Evolutionary conservation across 2,113 vertebrate species (phyloP), one percentile per base, ranked within the genome.

Genomic region (Opisthocomus hoazin): DNA sequence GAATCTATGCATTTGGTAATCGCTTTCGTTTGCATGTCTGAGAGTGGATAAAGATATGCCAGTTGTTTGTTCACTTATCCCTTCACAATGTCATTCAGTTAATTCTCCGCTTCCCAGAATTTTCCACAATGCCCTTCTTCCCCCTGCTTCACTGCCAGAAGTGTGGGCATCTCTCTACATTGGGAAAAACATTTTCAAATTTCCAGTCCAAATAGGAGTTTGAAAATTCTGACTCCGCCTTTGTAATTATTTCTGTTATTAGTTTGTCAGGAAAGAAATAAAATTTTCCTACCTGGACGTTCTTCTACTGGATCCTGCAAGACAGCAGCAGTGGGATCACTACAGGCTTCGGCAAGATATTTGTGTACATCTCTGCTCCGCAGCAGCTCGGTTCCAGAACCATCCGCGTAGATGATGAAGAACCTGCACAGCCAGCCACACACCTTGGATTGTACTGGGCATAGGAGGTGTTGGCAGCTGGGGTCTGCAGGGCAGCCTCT

Each of bases 301-400:
- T 98, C 98, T 68, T 98, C 97, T 19, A 99, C 76, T 4, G 98
- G 98, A 18, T 99, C 99, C 68, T 98, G 98, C 82, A 99, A 94
- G 81, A 99, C 89, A 3, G 97, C 98, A 13, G 97, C 94, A 15
- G 97, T 53, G 2, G 98, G 97, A 61, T 99, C 98, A 48, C 96
- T 90, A 32, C 89, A 87, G 6, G 95, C 98, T 80, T 98, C 77
- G 15, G 94, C 75, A 27, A 99, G 91, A 43, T 98, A 97, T 56
- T 98, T 79, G 30, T 98, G 97, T 17, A 98, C 98, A 19, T 98
- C 97, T 45, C 96, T 96, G 70, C 96, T 96, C 60, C 97, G 96
- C 69, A 99, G 98, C n/a, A 99, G 97, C 94, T 99, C 99, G 1
- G 96, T 96, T n/a, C 99, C 99, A 19, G 99, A 99, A 27, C 99